Base-by-base conservation (phyloP, 2,797 vertebrate genomes). In the Amphiprion clarkii region DNA sequence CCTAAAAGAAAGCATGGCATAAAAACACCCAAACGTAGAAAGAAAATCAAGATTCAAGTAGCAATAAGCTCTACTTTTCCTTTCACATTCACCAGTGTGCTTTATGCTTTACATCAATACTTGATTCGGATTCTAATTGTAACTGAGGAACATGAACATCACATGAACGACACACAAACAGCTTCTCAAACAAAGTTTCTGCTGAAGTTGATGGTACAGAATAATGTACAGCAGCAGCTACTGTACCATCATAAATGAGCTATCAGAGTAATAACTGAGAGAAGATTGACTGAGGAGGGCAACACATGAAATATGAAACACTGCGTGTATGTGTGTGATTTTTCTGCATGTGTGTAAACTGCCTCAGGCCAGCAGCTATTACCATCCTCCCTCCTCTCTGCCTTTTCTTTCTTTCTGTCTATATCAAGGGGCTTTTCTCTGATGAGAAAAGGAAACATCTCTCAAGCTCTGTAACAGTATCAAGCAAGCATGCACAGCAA, bases 291-390 rank as follows among this genome's bases (percentile, higher is more conserved):
- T 69, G 49, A 27, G 31, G 60, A 71, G 53, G 70, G 40, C 80
- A 74, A 55, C 19, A 21, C 6, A 79, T 83, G 23, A 85, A 86
- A 81, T 80, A 84, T 87, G 61, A 79, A 76, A 76, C 48, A 66
- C 31, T 51, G 33, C 16, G 39, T 56, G 40, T 67, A 42, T 46
- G 46, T 68, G 71, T 74, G 55, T 72, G 13, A 3, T 5, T 12
- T 25, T 53, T 7, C 53, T 31, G 27, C 10, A 31, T 55, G 53
- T 67, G 53, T 60, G 57, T 40, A 9, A 51, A 71, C 27, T 17
- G 56, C 73, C 51, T 55, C 63, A 21, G 42, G 64, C 56, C 54
- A 65, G 42, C 56, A 60, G 40, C 51, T 67, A 57, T 57, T 27
- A 58, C 49, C 10, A 23, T 66, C 48, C 27, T 53, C 69, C 42